Evolutionary conservation across 2,797 vertebrate genomes (phyloP).

Genomic region (Lycodopsis pacificus): DNA sequence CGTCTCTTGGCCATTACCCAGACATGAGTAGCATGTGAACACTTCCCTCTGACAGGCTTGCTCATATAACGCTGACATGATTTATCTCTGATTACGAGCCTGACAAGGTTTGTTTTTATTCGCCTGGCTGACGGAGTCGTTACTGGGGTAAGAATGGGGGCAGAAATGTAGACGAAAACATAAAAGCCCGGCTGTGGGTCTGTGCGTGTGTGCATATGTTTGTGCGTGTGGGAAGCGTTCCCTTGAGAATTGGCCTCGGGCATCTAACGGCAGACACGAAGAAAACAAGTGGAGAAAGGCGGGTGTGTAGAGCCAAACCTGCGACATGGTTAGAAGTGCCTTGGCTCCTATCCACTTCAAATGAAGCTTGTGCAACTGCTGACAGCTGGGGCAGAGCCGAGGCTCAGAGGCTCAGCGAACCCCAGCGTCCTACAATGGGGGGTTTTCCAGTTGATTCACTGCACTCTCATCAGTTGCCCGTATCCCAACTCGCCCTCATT

Average conservation of each 20-base stretch:
- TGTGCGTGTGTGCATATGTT: constrained; percentile 20
- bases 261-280: constrained; percentile 48
- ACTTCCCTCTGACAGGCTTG: constrained; percentile 18
- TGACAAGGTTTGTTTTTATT: constrained; percentile 64
- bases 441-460: constrained; percentile 34
- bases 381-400: constrained; percentile 13
- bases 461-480: constrained; percentile 11
- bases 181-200: constrained; percentile 57
- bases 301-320: constrained; percentile 44
- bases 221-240: constrained; percentile 54
- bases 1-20: constrained; percentile 21
- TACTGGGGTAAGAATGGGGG: constrained; percentile 53
- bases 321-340: constrained; percentile 37
- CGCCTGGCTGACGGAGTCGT: constrained; percentile 44
- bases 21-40: constrained; percentile 15
- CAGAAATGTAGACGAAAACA: constrained; percentile 71
- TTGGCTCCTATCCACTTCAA: constrained; percentile 44
- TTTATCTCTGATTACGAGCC: constrained; percentile 58
- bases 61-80: constrained; percentile 55
- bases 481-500: constrained; percentile 10
- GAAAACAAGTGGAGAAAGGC: constrained; percentile 58
- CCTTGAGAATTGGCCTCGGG: constrained; percentile 71
- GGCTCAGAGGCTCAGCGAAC: constrained; percentile 32
- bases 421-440: constrained; percentile 1
- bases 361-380: constrained; percentile 42